Evolutionary conservation across 2,888 invertebrate species (phyloP), one percentile per base, ranked within the genome.

Genomic region (Calephelis perditalis): DNA sequence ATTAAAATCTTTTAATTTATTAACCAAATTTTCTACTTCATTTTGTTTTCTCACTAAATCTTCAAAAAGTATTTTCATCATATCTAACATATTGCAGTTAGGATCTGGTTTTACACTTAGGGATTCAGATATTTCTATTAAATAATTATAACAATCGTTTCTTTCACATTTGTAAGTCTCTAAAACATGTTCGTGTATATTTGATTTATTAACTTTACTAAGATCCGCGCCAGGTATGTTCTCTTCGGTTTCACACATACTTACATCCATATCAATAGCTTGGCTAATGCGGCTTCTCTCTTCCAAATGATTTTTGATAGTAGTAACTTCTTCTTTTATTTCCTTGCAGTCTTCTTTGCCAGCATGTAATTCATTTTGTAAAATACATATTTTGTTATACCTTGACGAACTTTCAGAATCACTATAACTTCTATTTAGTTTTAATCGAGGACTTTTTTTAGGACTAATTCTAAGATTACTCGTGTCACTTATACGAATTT

Each of bases 251-350:
- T 84, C 80, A 6, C 71, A 72, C 67, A 84, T 77, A 66, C 79
- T 86, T 49, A 81, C 84, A 68, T 87, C 86, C 59, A 87, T 73
- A 57, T 86, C 84, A 79, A 82, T 77, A 46, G 68, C 67, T 61
- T 78, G 76, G 8, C 58, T 63, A 5, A 83, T 79, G 2, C 85
- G 68, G 69, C 81, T 79, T 61, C 77, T 82, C 44, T 76, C 75
- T 52, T 87, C 84, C 46, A 88, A 75, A 65, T 88, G 86, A 61
- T 81, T 82, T 74, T 86, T 88, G n/a, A 90, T 87, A 7, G 82
- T 84, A 10, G 77, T 80, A 4, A 88, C 83, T 69, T 86, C 84
- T 71, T 88, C 82, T 58, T 83, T 83, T n/a, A 89, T 71, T 67
- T 78, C 82, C 63, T 81, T 81, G 64, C 88, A 90, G 63, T 87